Evolutionary conservation across 2,888 invertebrate species (phyloP).

Genomic region (Euplagia quadripunctaria): DNA sequence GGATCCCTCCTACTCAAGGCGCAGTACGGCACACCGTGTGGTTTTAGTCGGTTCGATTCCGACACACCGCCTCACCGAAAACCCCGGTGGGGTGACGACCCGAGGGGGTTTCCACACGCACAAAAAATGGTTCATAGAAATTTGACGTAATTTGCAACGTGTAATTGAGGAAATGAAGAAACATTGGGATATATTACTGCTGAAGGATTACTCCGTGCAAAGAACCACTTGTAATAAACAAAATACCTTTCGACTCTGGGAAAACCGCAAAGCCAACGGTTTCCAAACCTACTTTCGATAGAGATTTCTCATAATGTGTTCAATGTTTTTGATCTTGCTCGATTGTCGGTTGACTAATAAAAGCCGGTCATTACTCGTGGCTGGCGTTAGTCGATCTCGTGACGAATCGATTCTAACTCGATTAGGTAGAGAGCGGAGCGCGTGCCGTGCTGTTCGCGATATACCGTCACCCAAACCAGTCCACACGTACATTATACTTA

Average conservation of each 20-base stretch:
- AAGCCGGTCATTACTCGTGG: conserved; percentile 28
- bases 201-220: neutral
- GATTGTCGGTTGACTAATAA: conserved; percentile 26
- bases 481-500: neutral
- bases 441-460: conserved; percentile 36
- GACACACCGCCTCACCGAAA: too few species aligned
- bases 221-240: neutral
- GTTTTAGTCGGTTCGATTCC: too few species aligned
- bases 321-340: conserved; percentile 12
- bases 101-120: too few species aligned
- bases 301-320: conserved; percentile 27
- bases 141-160: neutral
- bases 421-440: conserved; percentile 58
- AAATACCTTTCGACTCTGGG: conserved; percentile 16
- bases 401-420: conserved; percentile 73
- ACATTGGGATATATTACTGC: neutral
- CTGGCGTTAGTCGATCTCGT: conserved; percentile 55
- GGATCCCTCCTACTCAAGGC: too few species aligned
- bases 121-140: neutral
- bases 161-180: neutral
- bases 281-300: conserved; percentile 17
- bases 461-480: conserved; percentile 28
- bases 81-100: too few species aligned
- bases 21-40: too few species aligned
- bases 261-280: conserved; percentile 14